These are phyloP conservation scores for Aphelinus certus DNA, from an alignment of 1,140 invertebrate species.

Conservation along the genomic window DNA sequence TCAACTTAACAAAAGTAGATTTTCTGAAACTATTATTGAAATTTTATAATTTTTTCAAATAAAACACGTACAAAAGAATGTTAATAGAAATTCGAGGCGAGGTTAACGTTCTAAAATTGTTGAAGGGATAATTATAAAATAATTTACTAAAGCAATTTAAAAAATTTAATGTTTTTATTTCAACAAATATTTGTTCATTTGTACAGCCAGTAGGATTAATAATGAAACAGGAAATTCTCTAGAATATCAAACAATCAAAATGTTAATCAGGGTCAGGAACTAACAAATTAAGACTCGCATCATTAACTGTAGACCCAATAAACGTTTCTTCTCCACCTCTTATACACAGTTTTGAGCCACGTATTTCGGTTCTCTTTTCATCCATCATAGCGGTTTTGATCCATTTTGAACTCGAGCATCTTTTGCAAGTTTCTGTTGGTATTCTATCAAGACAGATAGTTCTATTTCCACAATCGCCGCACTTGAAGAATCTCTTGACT, in stretches of 20 bases:
- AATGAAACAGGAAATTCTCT: background rate
- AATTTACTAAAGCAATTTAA: no score
- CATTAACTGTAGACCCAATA: conserved; percentile 68
- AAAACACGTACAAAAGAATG: no score
- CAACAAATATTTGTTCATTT: no score
- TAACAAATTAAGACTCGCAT: conserved; percentile 76
- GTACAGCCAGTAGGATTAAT: no score
- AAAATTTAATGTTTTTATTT: no score
- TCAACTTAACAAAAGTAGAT: no score
- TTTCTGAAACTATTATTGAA: no score
- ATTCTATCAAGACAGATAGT: conserved; percentile 81
- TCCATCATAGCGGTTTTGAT: conserved; percentile 82
- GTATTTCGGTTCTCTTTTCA: conserved; percentile 70
- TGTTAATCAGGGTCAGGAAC: conserved; percentile 64
- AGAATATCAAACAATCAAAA: conserved; percentile 10
- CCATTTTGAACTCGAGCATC: conserved; percentile 80
- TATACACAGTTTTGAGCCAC: conserved; percentile 71
- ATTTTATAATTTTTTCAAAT: no score
- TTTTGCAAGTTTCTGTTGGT: conserved; percentile 80
- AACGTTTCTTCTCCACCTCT: conserved; percentile 78
- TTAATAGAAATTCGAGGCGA: no score
- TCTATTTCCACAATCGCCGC: conserved; percentile 84
- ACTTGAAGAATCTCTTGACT: conserved; percentile 91
- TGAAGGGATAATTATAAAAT: background rate
- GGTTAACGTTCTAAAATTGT: no score